phyloP scores from a whole-genome alignment of 2,113 vertebrate species.

The Peucedramus taeniatus region DNA sequence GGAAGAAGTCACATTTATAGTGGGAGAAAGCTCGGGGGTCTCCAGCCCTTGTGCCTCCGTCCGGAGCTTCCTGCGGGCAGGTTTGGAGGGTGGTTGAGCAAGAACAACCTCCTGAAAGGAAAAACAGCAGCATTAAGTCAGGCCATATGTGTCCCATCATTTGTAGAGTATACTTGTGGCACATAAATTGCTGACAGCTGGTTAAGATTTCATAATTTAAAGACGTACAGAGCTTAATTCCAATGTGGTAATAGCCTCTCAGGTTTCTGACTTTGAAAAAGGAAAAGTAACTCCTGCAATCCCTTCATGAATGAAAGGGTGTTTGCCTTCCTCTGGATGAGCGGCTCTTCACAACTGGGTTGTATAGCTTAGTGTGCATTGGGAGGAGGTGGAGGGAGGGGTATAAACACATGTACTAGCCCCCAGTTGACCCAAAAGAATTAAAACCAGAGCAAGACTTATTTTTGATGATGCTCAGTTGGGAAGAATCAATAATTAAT shows the following conservation, averaged over 20 bases:
- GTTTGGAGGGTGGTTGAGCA: slow-evolving; percentile 86
- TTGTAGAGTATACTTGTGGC: not conserved
- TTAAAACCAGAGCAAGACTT: not conserved
- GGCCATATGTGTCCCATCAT: not conserved
- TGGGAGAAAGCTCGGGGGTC: slow-evolving; percentile 69
- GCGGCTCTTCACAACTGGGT: not conserved
- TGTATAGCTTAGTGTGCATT: not conserved
- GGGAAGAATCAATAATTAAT: not conserved
- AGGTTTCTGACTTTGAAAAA: slow-evolving; percentile 5
- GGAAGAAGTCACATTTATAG: slow-evolving; percentile 57
- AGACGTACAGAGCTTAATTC: not conserved
- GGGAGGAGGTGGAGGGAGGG: not conserved
- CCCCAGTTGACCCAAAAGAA: not conserved
- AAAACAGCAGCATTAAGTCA: not conserved
- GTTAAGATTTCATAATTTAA: not conserved
- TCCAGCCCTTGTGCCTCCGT: slow-evolving; percentile 81
- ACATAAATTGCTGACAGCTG: slow-evolving; percentile 16
- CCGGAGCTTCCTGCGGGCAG: slow-evolving; percentile 85
- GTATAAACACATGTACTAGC: not conserved
- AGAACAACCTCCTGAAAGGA: slow-evolving; percentile 77
- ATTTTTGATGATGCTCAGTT: not conserved
- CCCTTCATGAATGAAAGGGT: not conserved
- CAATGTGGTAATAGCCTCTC: not conserved
- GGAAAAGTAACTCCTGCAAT: not conserved
- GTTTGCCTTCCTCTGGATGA: not conserved